Percentiles rank a stretch among this genome's conserved stretches.
Conservation (phyloP, 2,888 invertebrate species). For the Pterostichus madidus region DNA sequence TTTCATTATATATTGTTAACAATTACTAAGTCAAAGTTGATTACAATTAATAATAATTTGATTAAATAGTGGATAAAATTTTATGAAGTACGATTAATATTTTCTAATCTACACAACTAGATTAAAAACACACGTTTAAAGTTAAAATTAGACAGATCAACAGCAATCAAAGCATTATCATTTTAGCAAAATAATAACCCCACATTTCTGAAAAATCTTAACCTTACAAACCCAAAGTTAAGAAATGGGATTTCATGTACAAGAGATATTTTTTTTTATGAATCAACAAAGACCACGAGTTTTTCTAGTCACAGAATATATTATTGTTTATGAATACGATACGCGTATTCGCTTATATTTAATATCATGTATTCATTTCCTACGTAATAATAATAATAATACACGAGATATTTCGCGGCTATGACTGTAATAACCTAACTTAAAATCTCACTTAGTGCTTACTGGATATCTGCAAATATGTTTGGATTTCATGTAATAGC, state of each 20-base stretch:
- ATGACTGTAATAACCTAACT: slow-evolving; percentile 49
- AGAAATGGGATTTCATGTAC: slow-evolving; percentile 5
- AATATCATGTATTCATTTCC: slow-evolving; percentile 48
- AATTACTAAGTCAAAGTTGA: slow-evolving; percentile 1
- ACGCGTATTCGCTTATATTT: slow-evolving; percentile 59
- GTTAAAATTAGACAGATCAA: slow-evolving; percentile 30
- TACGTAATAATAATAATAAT: slow-evolving; percentile 56
- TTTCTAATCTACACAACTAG: slow-evolving; percentile 37
- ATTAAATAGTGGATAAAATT: slow-evolving; percentile 38
- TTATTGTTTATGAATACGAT: slow-evolving; percentile 61
- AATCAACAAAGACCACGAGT: slow-evolving; percentile 54
- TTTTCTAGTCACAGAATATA: slow-evolving; percentile 63
- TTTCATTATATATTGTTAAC: slow-evolving; percentile 1
- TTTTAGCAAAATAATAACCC: not conserved
- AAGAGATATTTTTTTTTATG: slow-evolving; percentile 37
- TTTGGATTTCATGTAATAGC: slow-evolving; percentile 37
- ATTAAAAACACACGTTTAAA: slow-evolving; percentile 43
- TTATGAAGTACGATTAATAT: slow-evolving; percentile 43
- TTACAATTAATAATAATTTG: slow-evolving; percentile 7
- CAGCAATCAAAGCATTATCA: not conserved
- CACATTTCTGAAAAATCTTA: not conserved
- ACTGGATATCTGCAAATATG: slow-evolving; percentile 31
- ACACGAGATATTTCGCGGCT: slow-evolving; percentile 57
- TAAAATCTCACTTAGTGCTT: slow-evolving; percentile 44
- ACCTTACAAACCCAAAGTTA: not conserved